Evolutionary conservation across 2,888 invertebrate species (phyloP).

Genomic region (Dyspetes luteomarginatus): DNA sequence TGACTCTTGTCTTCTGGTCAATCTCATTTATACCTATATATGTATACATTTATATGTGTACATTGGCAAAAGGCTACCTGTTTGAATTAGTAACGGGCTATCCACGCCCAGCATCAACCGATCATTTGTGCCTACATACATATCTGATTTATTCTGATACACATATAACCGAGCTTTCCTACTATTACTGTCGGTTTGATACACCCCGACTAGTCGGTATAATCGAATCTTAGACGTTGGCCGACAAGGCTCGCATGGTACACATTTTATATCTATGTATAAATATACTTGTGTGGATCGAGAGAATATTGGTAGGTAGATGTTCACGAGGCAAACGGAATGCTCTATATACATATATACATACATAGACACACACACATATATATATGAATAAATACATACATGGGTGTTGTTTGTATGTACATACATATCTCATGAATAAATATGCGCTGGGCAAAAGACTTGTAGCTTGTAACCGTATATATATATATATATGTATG

Average conservation of each 20-base stretch:
- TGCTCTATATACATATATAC: constrained; percentile 21
- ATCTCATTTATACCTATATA: not conserved
- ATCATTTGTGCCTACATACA: constrained; percentile 35
- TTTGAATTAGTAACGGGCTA: constrained; percentile 75
- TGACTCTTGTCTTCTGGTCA: constrained; percentile 10
- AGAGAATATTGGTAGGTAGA: constrained; percentile 28
- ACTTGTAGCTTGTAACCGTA: constrained; percentile 27
- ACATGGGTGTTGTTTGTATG: too few relatives aligned
- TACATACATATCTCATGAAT: constrained; percentile 70
- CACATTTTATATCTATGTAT: not conserved
- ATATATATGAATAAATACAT: too few relatives aligned
- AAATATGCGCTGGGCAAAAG: constrained; percentile 71
- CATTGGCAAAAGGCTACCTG: constrained; percentile 61
- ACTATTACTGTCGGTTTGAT: constrained; percentile 54
- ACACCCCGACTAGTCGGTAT: constrained; percentile 19
- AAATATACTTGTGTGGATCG: constrained; percentile 1
- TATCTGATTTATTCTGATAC: constrained; percentile 54
- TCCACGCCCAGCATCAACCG: constrained; percentile 70
- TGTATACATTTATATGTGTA: constrained; percentile 3
- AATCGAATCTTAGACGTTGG: constrained; percentile 22
- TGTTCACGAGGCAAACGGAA: not conserved
- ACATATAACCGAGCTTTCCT: constrained; percentile 55
- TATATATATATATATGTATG: constrained; percentile 49
- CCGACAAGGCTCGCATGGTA: constrained; percentile 32
- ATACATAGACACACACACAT: constrained; percentile 26